Base-by-base conservation (phyloP, 2,113 vertebrate species). In the Anhinga anhinga region DNA sequence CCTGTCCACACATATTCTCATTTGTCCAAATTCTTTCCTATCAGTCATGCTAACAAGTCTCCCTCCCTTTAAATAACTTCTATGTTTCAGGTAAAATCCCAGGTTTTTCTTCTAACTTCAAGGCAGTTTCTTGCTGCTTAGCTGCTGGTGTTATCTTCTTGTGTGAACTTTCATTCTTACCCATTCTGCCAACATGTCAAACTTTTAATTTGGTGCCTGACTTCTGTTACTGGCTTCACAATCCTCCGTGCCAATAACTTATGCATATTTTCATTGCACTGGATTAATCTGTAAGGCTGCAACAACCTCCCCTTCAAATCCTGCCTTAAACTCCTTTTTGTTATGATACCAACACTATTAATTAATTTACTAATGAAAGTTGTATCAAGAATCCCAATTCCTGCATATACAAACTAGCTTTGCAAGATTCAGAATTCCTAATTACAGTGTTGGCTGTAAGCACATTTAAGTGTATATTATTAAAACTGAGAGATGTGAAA, bases 1-100 rank as follows among this genome's bases (percentile, higher is more conserved):
- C 13, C n/a, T 88, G 42, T 53, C 65, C 11, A 17, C 32, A 44
- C 13, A 40, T 7, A 26, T 53, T 45, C 20, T 4, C 15, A 55
- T 76, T 80, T 94, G 25, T 76, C n/a, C 29, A 69, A 82, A 42
- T 32, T 67, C 34, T 76, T 84, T 71, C 65, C 90, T 67, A 67
- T 4, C 3, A 13, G 9, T 59, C 0, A 0, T 45, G 8, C 18
- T 67, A 65, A 82, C 26, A 79, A 55, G 63, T 63, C 16, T n/a
- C 4, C 2, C 7, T 80, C 19, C 9, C 6, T 74, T 90, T 38
- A 59, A 72, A 63, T 67, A 10, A 38, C 3, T 44, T 58, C 13
- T 45, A 27, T 59, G 13, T 73, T 87, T 81, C 50, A 47, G 9
- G 9, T 56, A 63, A 84, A 65, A 76, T 65, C 10, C 7, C 6